Percentiles rank a stretch among this genome's conserved stretches.
Conservation (phyloP, 1,140 invertebrate genomes). For the Drosophila sproati region DNA sequence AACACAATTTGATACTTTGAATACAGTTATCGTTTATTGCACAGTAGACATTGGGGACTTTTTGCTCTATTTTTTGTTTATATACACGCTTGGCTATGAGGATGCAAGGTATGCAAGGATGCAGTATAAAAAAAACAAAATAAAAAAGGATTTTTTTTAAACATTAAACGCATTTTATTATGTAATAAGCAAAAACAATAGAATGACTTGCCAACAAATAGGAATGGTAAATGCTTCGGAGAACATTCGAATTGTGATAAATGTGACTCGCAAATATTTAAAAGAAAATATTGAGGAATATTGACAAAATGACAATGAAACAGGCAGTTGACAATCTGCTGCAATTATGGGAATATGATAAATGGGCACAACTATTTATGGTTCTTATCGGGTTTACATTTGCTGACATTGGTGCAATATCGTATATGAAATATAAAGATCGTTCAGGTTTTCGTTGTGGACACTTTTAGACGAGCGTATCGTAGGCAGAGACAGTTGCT, state of each 20-base stretch:
- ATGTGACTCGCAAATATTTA: neutral
- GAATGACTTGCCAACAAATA: too few species aligned
- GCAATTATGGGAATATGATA: neutral
- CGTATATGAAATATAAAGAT: neutral
- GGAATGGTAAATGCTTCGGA: too few species aligned
- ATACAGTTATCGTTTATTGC: conserved; percentile 63
- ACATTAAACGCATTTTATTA: too few species aligned
- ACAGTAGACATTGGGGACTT: conserved; percentile 20
- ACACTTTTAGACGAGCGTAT: conserved; percentile 70
- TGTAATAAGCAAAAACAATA: too few species aligned
- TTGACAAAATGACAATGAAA: neutral
- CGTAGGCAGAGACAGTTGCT: conserved; percentile 64
- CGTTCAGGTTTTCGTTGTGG: conserved; percentile 24
- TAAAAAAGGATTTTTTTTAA: too few species aligned
- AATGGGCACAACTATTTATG: neutral
- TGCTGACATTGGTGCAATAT: conserved; percentile 27
- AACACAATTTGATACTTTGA: conserved; percentile 29
- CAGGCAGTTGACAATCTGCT: neutral
- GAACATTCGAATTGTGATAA: too few species aligned
- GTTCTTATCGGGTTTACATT: neutral
- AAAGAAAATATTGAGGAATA: too few species aligned
- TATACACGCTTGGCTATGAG: conserved; percentile 19
- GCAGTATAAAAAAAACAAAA: neutral
- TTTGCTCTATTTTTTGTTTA: neutral
- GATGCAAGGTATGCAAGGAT: neutral